Conservation (phyloP, 2,113 vertebrate species). For the Chaetorhynchus papuensis region DNA sequence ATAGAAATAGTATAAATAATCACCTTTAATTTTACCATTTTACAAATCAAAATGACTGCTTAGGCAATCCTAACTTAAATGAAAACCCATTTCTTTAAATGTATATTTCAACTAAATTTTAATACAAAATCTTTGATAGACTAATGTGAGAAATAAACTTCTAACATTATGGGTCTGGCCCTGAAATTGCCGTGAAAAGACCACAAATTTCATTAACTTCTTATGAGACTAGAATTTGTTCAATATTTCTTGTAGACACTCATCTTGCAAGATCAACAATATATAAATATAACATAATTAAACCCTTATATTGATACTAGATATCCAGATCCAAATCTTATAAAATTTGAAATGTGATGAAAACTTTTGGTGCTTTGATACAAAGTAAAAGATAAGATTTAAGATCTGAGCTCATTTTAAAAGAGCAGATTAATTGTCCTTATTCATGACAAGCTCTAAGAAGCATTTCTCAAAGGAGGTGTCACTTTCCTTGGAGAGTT, state of each 20-base stretch:
- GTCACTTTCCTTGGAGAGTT: neutral
- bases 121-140: neutral
- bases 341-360: neutral
- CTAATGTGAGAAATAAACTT: neutral
- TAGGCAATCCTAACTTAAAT: neutral
- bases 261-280: neutral
- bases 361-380: neutral
- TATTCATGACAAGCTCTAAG: neutral
- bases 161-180: neutral
- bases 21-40: neutral
- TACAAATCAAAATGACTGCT: neutral
- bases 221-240: neutral
- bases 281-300: neutral
- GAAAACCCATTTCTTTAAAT: neutral
- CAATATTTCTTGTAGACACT: neutral
- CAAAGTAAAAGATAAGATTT: neutral
- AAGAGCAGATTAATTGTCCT: neutral
- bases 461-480: neutral
- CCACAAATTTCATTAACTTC: neutral
- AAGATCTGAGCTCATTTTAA: neutral
- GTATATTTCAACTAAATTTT: neutral
- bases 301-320: neutral
- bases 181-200: neutral
- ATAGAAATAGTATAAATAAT: neutral
- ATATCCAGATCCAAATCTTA: neutral